A percentile compares a stretch with the other conserved stretches of the same genome.
phyloP scores from a whole-genome alignment of 2,888 invertebrate genomes.

The Odontomyia ornata region DNA sequence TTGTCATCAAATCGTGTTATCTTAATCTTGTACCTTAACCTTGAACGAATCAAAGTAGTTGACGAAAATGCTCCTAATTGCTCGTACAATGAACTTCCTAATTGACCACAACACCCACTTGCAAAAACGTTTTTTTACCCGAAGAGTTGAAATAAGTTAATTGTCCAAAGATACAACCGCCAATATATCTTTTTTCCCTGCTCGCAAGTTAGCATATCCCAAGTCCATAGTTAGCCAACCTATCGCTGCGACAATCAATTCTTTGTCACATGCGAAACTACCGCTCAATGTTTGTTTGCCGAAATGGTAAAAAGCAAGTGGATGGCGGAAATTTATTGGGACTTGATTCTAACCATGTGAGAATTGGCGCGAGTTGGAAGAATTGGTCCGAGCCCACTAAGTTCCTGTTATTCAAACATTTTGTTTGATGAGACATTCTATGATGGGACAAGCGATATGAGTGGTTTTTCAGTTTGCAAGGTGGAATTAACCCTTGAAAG shows the following conservation, averaged over 20 bases:
- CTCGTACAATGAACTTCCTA: constrained; percentile 36
- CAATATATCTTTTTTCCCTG: neutral
- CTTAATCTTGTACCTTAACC: neutral
- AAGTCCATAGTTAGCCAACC: constrained; percentile 16
- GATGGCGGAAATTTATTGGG: constrained; percentile 27
- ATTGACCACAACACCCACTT: constrained; percentile 33
- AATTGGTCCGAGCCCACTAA: constrained; percentile 16
- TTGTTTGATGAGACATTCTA: neutral
- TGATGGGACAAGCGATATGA: neutral
- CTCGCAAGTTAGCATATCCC: neutral
- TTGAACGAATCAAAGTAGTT: neutral
- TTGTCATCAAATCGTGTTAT: no score
- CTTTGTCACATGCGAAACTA: constrained; percentile 1
- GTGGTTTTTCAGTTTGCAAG: neutral
- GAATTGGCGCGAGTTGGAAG: neutral
- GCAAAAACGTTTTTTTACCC: neutral
- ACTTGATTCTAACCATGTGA: constrained; percentile 6
- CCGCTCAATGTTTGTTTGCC: neutral
- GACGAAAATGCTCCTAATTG: constrained; percentile 17
- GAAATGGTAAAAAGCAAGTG: neutral
- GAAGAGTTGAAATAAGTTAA: neutral
- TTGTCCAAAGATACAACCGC: neutral
- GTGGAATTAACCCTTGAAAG: constrained; percentile 1
- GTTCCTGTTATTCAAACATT: constrained; percentile 12
- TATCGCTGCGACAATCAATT: neutral